These are phyloP conservation scores for Gastrophryne carolinensis DNA, from an alignment of 2,797 vertebrate species.

Conservation along the genomic window DNA sequence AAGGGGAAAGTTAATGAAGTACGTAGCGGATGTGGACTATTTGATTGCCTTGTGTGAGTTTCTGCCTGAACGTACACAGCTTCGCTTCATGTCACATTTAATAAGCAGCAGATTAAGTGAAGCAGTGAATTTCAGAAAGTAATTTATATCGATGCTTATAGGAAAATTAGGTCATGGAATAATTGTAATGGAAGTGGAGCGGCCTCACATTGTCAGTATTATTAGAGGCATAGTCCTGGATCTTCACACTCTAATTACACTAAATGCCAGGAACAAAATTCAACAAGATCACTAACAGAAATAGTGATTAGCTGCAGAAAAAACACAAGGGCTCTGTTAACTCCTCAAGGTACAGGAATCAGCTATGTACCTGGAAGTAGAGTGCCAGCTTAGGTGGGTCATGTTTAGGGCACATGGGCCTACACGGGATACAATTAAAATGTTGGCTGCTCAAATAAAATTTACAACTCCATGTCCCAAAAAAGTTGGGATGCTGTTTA, in stretches of 20 bases:
- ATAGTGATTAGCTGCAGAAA: background rate
- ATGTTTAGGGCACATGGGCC: too few species aligned
- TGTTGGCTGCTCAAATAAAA: too few species aligned
- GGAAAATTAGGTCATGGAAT: conserved; percentile 19
- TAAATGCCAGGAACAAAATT: conserved; percentile 19
- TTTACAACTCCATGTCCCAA: too few species aligned
- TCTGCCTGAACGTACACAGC: conserved; percentile 12
- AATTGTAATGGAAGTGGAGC: conserved; percentile 22
- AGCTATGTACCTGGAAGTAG: too few species aligned
- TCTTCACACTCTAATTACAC: conserved; percentile 11
- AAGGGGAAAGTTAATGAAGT: conserved; percentile 25
- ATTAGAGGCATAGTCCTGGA: background rate
- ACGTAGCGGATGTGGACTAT: background rate
- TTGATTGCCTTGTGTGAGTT: conserved; percentile 10
- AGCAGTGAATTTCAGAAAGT: conserved; percentile 18
- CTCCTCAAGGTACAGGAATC: too few species aligned
- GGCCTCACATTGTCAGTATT: conserved; percentile 10
- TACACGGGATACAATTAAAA: too few species aligned
- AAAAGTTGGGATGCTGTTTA: too few species aligned
- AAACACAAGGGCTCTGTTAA: background rate
- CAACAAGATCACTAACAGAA: background rate
- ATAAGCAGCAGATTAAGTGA: conserved; percentile 39
- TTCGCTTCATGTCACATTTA: conserved; percentile 30
- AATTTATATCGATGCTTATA: conserved; percentile 37
- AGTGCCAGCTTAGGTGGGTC: too few species aligned